Evolutionary conservation across 2,888 invertebrate genomes (phyloP).

Genomic region (Leucophora obtusa): DNA sequence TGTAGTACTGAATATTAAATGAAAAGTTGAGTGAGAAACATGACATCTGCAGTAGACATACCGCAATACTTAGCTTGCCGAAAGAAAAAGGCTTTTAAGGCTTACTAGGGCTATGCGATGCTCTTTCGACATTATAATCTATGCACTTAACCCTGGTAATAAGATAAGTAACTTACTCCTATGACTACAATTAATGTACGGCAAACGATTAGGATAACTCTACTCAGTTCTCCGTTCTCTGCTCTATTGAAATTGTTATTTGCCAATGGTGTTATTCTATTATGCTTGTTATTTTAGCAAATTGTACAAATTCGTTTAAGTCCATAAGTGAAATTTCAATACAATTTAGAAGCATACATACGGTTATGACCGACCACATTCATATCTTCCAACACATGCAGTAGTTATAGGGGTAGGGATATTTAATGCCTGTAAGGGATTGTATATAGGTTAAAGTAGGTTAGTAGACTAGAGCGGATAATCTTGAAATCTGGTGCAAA

Average conservation of each 20-base stretch:
- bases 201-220: background rate
- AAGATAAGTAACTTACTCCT: constrained; percentile 66
- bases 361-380: constrained; percentile 41
- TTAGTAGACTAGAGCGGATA: constrained; percentile 63
- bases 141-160: constrained; percentile 65
- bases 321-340: constrained; percentile 55
- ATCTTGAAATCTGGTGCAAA: constrained; percentile 61
- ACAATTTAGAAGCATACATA: constrained; percentile 47
- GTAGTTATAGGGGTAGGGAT: constrained; percentile 53
- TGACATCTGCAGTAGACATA: constrained; percentile 1
- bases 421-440: constrained; percentile 52
- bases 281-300: constrained; percentile 62
- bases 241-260: background rate
- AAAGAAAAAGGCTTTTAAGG: constrained; percentile 45
- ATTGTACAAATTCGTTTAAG: constrained; percentile 61
- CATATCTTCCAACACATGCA: constrained; percentile 6
- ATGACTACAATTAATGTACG: constrained; percentile 57
- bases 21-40: constrained; percentile 41
- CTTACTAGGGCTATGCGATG: constrained; percentile 56
- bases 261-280: constrained; percentile 37
- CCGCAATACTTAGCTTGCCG: background rate
- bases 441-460: constrained; percentile 59
- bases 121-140: constrained; percentile 66
- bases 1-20: background rate
- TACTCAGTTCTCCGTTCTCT: background rate